Evolutionary conservation across 1,140 invertebrate species (phyloP), one percentile per base, ranked within the genome.

Genomic region (Ostrea edulis): DNA sequence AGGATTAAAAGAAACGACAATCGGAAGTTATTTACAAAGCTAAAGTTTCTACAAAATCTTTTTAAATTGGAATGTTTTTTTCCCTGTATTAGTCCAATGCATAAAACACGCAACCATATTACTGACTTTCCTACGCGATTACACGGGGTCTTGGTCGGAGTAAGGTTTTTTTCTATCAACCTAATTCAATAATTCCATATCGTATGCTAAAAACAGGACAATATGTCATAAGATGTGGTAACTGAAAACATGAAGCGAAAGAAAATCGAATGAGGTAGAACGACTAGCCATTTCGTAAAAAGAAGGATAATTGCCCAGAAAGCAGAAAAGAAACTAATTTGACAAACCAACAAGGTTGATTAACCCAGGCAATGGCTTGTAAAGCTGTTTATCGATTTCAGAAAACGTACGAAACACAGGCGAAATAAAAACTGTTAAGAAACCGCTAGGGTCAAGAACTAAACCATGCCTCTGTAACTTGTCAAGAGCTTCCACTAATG

Each of bases 311-410:
- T 77, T 77, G 68, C 29, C 68, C 7, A 77, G 29, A 77, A 77
- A 35, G 68, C 68, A 77, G 68, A 77, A 77, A 77, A 35, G 68
- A 77, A 77, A 77, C 68, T 77, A 77, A 77, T 77, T 77, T 77
- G 68, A 77, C 68, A 77, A 77, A 77, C 68, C 68, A 29, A 77
- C 68, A 77, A 77, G 68, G 68, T 77, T 77, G 68, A 77, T 77
- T 77, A 77, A 77, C 68, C 68, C 25, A 25, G 14, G 29, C 68
- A 77, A 77, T 77, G 68, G 22, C 68, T 77, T 77, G 68, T 77
- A 77, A 77, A 77, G 68, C 29, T 77, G 68, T 77, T 77, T 11
- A 77, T 77, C 25, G 68, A 77, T 77, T 77, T 77, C 11, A 35
- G 68, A 77, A 77, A 35, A 25, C 22, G 68, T 77, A 29, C 25